Conservation (phyloP, 2,113 vertebrate genomes). For the Rhinoptilus africanus region DNA sequence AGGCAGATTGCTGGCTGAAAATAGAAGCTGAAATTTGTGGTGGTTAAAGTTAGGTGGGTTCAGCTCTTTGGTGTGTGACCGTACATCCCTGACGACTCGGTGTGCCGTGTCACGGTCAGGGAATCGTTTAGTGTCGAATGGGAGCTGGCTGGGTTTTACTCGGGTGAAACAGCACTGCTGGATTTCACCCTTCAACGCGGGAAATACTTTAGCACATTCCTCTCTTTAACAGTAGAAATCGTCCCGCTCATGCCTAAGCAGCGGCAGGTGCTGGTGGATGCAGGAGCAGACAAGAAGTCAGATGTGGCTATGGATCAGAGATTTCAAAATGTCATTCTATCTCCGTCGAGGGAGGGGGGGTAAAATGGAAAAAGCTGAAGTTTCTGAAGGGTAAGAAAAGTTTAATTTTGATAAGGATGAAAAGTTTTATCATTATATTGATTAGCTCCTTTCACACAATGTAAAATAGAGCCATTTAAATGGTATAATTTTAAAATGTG, state of each 20-base stretch:
- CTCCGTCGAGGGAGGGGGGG: rapidly evolving
- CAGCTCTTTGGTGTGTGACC: background rate
- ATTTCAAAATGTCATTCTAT: background rate
- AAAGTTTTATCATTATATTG: background rate
- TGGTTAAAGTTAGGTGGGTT: background rate
- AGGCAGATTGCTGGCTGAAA: background rate
- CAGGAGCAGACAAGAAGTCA: background rate
- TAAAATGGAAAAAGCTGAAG: background rate
- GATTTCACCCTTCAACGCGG: background rate
- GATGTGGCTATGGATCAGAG: background rate
- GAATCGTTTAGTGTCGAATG: background rate
- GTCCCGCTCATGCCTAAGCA: background rate
- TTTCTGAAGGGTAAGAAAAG: background rate
- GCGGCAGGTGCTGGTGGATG: background rate
- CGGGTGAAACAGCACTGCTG: background rate
- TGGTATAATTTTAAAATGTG: background rate
- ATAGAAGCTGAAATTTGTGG: background rate
- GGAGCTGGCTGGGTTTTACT: background rate
- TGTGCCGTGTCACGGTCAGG: background rate
- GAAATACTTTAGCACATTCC: conserved; percentile 17
- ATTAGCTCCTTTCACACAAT: background rate
- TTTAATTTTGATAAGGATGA: background rate
- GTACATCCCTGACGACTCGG: background rate
- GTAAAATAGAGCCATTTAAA: background rate
- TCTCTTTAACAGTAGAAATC: background rate